Evolutionary conservation across 37 sponge, comb jelly and placozoan species (phyloP).

Genomic region (Spongilla lacustris): DNA sequence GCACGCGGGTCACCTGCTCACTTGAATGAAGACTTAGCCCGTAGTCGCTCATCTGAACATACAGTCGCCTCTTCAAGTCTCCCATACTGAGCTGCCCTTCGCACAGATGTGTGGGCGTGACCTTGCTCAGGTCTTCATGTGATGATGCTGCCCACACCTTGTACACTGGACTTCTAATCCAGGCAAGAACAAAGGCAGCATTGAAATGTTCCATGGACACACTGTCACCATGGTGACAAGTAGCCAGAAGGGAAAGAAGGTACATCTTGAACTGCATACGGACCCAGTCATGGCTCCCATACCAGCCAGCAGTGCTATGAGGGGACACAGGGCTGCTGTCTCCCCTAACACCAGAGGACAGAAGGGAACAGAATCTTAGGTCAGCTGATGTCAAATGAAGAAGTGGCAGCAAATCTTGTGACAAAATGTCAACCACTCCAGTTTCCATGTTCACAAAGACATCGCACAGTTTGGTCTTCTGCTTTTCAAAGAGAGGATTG

Average conservation of each 20-base stretch:
- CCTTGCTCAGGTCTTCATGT: conserved; percentile 3
- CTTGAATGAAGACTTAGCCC: conserved; percentile 29
- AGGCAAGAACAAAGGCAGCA: conserved; percentile 38
- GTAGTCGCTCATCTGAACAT: conserved; percentile 58
- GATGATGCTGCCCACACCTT: conserved; percentile 11
- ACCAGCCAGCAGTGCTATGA: conserved; percentile 34
- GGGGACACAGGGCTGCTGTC: neutral
- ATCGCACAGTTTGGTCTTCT: conserved; percentile 51
- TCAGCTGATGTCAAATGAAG: conserved; percentile 71
- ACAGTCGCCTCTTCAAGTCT: conserved; percentile 52
- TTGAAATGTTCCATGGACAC: conserved; percentile 49
- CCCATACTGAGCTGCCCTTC: conserved; percentile 27
- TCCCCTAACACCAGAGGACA: conserved; percentile 7
- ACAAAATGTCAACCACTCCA: conserved; percentile 33
- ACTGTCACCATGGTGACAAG: conserved; percentile 1
- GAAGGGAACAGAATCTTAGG: conserved; percentile 56
- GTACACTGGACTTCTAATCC: conserved; percentile 25
- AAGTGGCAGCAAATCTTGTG: conserved; percentile 5
- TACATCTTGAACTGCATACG: conserved; percentile 67
- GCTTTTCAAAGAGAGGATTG: conserved; percentile 77
- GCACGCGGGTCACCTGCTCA: conserved; percentile 19
- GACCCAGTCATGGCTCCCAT: conserved; percentile 82
- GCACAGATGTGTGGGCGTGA: conserved; percentile 44
- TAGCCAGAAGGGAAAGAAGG: conserved; percentile 49
- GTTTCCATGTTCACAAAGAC: conserved; percentile 40